These are phyloP conservation scores for Stomatorhinus ivindoensis DNA, from an alignment of 2,113 vertebrate genomes.

Conservation along the genomic window DNA sequence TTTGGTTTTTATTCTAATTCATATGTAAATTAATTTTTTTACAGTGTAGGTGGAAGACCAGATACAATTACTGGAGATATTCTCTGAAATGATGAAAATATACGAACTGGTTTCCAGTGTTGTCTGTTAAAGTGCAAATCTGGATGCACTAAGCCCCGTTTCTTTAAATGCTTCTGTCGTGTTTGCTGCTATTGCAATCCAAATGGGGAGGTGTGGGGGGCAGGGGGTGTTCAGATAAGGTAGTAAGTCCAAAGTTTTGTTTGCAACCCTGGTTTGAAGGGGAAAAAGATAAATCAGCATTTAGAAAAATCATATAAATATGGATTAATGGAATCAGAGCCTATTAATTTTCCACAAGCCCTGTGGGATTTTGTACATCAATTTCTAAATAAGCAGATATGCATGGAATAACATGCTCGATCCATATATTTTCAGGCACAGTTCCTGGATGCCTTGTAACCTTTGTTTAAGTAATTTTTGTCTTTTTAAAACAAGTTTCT, in stretches of 20 bases:
- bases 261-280: not conserved
- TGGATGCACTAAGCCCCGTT: not conserved
- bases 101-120: not conserved
- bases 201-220: not conserved
- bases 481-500: not conserved
- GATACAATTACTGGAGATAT: not conserved
- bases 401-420: not conserved
- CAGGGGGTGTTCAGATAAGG: not conserved
- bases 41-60: not conserved
- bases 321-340: not conserved
- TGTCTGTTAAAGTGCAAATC: not conserved
- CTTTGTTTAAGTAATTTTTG: not conserved
- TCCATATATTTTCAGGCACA: not conserved
- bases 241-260: not conserved
- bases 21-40: not conserved
- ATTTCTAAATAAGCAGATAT: not conserved
- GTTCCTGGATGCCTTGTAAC: not conserved
- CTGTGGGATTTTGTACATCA: not conserved
- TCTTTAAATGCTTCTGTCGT: not conserved
- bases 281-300: conserved; percentile 1
- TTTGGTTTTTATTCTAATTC: not conserved
- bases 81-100: not conserved
- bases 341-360: not conserved
- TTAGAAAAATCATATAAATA: not conserved
- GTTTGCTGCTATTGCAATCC: not conserved